phyloP scores from a whole-genome alignment of 2,797 vertebrate species.

The Mallotus villosus region DNA sequence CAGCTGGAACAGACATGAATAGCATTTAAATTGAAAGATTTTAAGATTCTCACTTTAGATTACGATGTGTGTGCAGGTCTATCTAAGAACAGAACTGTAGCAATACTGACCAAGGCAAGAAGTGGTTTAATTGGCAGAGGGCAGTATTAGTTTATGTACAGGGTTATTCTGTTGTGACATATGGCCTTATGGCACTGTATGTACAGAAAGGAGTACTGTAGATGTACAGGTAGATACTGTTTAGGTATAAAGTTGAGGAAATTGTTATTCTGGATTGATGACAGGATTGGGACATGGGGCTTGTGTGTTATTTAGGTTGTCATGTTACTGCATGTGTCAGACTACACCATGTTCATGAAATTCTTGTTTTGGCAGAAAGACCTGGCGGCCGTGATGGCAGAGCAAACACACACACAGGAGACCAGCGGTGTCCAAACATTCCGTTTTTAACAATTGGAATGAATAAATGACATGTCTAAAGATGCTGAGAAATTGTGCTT shows the following conservation, averaged over 20 bases:
- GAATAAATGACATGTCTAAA: slow-evolving; percentile 54
- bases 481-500: slow-evolving; percentile 60
- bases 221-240: no score
- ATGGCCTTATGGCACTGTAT: no score
- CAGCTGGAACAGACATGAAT: neutral
- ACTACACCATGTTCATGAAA: slow-evolving; percentile 41
- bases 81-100: no score
- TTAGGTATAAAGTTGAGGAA: no score
- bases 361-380: slow-evolving; percentile 58
- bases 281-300: neutral
- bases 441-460: slow-evolving; percentile 58
- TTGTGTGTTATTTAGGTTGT: neutral
- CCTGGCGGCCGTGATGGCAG: slow-evolving; percentile 49
- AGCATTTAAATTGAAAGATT: neutral
- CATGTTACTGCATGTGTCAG: neutral
- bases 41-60: neutral
- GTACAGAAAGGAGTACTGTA: no score
- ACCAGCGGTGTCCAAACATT: slow-evolving; percentile 62
- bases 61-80: no score
- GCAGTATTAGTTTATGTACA: no score
- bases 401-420: slow-evolving; percentile 39
- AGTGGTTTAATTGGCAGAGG: no score
- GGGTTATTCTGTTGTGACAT: no score
- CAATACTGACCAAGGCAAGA: no score
- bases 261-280: neutral